phyloP scores from a whole-genome alignment of 2,797 vertebrate genomes.

The Brachymystax lenok region DNA sequence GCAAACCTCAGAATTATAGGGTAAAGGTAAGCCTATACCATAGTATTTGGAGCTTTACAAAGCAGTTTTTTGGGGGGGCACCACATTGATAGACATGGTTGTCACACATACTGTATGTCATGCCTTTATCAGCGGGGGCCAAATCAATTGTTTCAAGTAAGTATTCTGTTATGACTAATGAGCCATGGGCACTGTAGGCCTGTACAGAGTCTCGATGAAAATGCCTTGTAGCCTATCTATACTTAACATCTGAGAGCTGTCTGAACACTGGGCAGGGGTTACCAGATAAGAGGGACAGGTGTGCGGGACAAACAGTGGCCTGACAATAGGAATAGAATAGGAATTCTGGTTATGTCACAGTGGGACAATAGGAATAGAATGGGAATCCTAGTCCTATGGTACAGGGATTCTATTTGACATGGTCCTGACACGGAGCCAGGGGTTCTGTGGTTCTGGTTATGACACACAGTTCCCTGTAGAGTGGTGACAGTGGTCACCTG shows the following conservation, averaged over 20 bases:
- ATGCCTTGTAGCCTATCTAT: conserved; percentile 15
- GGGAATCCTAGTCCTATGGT: conserved; percentile 58
- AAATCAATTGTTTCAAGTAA: neutral
- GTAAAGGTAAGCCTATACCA: too few relatives aligned
- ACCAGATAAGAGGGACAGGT: neutral
- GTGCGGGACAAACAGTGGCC: too few relatives aligned
- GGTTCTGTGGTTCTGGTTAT: conserved; percentile 39
- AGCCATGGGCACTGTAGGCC: too few relatives aligned
- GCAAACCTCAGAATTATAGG: neutral
- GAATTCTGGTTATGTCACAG: conserved; percentile 49
- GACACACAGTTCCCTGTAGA: conserved; percentile 29
- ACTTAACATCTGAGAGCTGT: conserved; percentile 42
- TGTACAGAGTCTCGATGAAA: conserved; percentile 17
- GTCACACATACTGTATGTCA: neutral
- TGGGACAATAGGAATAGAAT: conserved; percentile 16
- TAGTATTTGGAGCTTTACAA: neutral
- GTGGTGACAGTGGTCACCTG: conserved; percentile 50
- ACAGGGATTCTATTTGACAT: conserved; percentile 27
- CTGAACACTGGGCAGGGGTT: conserved; percentile 37
- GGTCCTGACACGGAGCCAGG: conserved; percentile 48
- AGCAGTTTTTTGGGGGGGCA: neutral
- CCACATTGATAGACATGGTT: neutral
- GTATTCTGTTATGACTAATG: neutral
- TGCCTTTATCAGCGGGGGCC: neutral
- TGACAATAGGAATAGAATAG: conserved; percentile 9